Conservation (phyloP, 2,113 vertebrate genomes). For the Ascaphus truei region DNA sequence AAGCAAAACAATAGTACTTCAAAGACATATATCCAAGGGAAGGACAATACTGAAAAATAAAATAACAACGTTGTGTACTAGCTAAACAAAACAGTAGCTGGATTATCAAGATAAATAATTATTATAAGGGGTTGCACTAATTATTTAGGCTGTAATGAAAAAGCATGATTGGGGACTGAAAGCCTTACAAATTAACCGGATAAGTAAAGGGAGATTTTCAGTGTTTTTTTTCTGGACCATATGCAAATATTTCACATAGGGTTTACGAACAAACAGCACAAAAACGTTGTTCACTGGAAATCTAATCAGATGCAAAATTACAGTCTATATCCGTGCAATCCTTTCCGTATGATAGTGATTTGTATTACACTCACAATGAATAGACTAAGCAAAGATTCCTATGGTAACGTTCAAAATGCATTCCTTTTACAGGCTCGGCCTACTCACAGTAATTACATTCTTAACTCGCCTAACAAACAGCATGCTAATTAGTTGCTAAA, state of each 20-base stretch:
- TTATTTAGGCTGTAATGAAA: background rate
- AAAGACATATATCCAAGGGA: too few relatives aligned
- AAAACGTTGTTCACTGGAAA: slow-evolving; percentile 59
- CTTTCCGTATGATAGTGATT: slow-evolving; percentile 95
- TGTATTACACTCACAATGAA: slow-evolving; percentile 75
- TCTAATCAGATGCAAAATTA: slow-evolving; percentile 68
- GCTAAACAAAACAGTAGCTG: too few relatives aligned
- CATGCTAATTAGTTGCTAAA: slow-evolving; percentile 75
- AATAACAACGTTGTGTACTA: too few relatives aligned
- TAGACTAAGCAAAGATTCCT: slow-evolving; percentile 72
- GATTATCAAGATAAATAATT: too few relatives aligned
- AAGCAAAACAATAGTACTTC: too few relatives aligned
- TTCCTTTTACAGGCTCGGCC: slow-evolving; percentile 64
- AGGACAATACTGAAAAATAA: too few relatives aligned
- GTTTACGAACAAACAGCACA: slow-evolving; percentile 64
- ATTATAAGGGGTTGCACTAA: too few relatives aligned
- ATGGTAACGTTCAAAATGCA: slow-evolving; percentile 74
- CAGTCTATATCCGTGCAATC: slow-evolving; percentile 81
- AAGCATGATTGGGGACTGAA: background rate
- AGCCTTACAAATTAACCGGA: background rate
- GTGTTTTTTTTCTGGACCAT: slow-evolving; percentile 47
- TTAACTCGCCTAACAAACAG: slow-evolving; percentile 77
- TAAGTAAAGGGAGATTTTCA: slow-evolving; percentile 34
- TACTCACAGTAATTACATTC: slow-evolving; percentile 84
- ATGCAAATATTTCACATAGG: slow-evolving; percentile 41